A percentile compares a stretch with the other conserved stretches of the same genome.
These are phyloP conservation scores for Zygogramma bicolorata DNA, from an alignment of 2,888 invertebrate species.

Conservation along the genomic window DNA sequence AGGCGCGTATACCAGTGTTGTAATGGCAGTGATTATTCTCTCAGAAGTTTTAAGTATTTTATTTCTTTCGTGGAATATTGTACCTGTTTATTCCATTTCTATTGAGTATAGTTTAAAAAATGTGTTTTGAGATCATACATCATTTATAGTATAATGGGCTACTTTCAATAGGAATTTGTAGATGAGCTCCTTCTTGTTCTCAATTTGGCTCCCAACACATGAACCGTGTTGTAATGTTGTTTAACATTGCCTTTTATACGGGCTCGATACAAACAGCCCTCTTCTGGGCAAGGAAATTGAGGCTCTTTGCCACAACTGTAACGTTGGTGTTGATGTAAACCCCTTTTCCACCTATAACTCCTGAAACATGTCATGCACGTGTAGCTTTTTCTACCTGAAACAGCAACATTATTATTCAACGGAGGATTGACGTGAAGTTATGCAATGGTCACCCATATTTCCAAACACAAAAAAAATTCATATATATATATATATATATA, in stretches of 20 bases:
- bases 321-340: conserved; percentile 39
- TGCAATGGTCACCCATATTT: too few species aligned
- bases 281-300: conserved; percentile 49
- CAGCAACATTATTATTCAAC: background rate
- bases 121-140: too few species aligned
- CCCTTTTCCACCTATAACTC: conserved; percentile 42
- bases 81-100: too few species aligned
- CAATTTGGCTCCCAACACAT: conserved; percentile 4
- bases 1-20: too few species aligned
- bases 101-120: too few species aligned
- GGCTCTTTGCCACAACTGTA: conserved; percentile 41
- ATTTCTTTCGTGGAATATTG: too few species aligned
- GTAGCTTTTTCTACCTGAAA: conserved; percentile 20
- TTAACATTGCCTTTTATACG: conserved; percentile 46
- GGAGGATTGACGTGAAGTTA: background rate
- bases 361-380: conserved; percentile 37
- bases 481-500: too few species aligned
- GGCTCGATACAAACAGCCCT: conserved; percentile 47
- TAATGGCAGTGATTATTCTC: too few species aligned
- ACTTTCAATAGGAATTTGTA: background rate
- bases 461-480: too few species aligned
- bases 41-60: too few species aligned
- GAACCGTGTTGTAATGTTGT: conserved; percentile 33
- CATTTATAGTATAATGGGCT: too few species aligned
- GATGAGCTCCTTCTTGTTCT: background rate